Base-by-base conservation (phyloP, 2,888 invertebrate genomes). In the Drepana falcataria region DNA sequence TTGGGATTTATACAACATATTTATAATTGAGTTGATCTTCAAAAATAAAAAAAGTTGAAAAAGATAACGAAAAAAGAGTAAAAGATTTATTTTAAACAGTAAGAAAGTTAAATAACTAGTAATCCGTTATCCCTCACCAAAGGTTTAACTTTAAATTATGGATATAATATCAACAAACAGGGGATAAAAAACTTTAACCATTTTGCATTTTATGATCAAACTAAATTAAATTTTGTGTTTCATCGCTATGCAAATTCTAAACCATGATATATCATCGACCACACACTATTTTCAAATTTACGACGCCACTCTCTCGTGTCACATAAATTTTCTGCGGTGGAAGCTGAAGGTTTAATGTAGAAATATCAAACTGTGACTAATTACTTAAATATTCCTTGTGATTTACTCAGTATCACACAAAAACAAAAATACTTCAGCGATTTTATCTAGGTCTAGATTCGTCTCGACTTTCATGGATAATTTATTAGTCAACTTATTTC, bases 351-450 rank as follows among this genome's bases (percentile, higher is more conserved):
- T 51, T 55, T 58, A 58, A 21, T 35, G 54, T 53, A 53, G 54
- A 63, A 61, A 59, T 56, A 59, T 53, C 57, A 53, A 51, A 53
- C 51, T 66, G 61, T 77, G 71, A 68, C 71, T 73, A 75, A 75
- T 73, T 67, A 65, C 54, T 61, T 66, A 59, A 63, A 67, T 59
- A 66, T 53, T 9, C 44, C 9, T 9, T 44, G 2, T 44, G 44
- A 44, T 44, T 44, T 1, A 44, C 9, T 44, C 9, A 6, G 6
- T 44, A 44, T 9, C 1, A 44, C 2, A 37, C 37, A 44, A 9
- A 44, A 7, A 41, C 2, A 41, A n/a, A n/a, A n/a, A n/a, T 40
- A 7, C 40, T 6, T 40, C 7, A 40, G 40, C 4, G 7, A 40
- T 1, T 4, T 40, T 44, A 44, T 44, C 9, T 44, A 44, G 6